phyloP scores from a whole-genome alignment of 92 coral and sea anemone species.

The Epizoanthus rinbou region DNA sequence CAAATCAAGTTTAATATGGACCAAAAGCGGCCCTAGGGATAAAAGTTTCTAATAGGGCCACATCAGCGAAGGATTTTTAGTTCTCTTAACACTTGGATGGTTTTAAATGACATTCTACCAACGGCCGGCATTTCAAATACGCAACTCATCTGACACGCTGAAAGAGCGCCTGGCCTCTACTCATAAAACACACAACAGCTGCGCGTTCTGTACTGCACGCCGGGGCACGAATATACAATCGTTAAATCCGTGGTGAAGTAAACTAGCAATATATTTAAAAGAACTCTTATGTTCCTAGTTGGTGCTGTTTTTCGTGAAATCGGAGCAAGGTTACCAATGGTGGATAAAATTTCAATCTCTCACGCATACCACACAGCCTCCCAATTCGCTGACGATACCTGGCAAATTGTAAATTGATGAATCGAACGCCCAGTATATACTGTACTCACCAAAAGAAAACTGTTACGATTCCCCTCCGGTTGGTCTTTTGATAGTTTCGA shows the following conservation, averaged over 20 bases:
- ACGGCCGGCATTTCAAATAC: slow-evolving; percentile 69
- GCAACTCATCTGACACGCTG: slow-evolving; percentile 58
- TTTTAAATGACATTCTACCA: slow-evolving; percentile 62
- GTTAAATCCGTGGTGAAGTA: background rate
- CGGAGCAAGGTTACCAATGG: background rate
- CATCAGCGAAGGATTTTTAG: slow-evolving; percentile 20
- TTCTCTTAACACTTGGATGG: slow-evolving; percentile 55
- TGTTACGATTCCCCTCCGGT: slow-evolving; percentile 87
- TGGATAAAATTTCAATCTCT: slow-evolving; percentile 22
- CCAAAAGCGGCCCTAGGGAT: slow-evolving; percentile 25
- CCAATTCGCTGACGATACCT: slow-evolving; percentile 35
- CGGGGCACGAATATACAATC: slow-evolving; percentile 20
- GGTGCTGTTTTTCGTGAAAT: slow-evolving; percentile 20
- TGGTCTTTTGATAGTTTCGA: slow-evolving; percentile 97
- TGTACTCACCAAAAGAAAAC: slow-evolving; percentile 89
- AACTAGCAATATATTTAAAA: slow-evolving; percentile 22
- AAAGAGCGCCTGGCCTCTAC: slow-evolving; percentile 15
- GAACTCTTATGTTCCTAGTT: background rate
- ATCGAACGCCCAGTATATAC: slow-evolving; percentile 2
- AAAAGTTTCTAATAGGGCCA: slow-evolving; percentile 18
- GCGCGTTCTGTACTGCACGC: slow-evolving; percentile 15
- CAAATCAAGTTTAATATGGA: slow-evolving; percentile 9
- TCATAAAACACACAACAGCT: slow-evolving; percentile 17
- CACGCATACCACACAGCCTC: slow-evolving; percentile 40
- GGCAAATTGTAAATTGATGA: slow-evolving; percentile 30